A percentile compares a stretch with the other conserved stretches of the same genome.
Evolutionary conservation across 35 echinoderm and acorn worm genomes (phyloP).

Genomic region (Apostichopus parvimensis): DNA sequence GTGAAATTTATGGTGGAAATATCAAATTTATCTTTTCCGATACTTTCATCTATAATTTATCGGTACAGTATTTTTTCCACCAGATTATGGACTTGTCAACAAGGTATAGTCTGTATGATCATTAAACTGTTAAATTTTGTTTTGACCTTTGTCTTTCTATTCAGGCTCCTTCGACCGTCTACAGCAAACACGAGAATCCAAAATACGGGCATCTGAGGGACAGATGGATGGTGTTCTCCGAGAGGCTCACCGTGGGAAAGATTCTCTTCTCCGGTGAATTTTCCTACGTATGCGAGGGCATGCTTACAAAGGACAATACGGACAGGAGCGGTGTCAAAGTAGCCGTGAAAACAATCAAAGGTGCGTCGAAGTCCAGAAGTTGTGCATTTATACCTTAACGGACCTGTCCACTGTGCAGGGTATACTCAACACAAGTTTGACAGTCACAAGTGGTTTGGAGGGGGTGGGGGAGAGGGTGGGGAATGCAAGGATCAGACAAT

Average conservation of each 20-base stretch:
- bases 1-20: too few relatives aligned
- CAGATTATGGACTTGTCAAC: too few relatives aligned
- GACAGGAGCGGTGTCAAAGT: conserved; percentile 66
- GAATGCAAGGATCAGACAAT: too few relatives aligned
- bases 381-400: neutral
- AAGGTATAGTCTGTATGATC: too few relatives aligned
- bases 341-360: conserved; percentile 79
- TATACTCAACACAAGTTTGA: too few relatives aligned
- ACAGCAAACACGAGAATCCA: conserved; percentile 49
- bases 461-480: too few relatives aligned
- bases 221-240: conserved; percentile 72
- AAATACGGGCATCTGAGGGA: conserved; percentile 70
- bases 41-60: too few relatives aligned
- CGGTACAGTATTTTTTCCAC: too few relatives aligned
- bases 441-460: too few relatives aligned
- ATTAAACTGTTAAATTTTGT: neutral
- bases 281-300: conserved; percentile 86
- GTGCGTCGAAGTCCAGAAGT: conserved; percentile 30
- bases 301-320: conserved; percentile 41
- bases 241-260: conserved; percentile 71
- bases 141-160: neutral
- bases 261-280: conserved; percentile 85
- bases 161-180: conserved; percentile 24
- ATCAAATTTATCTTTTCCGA: too few relatives aligned
- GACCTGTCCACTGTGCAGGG: too few relatives aligned